phyloP scores from a whole-genome alignment of 30 jellyfish, hydroid and myxozoan genomes.

The Catostylus mosaicus region DNA sequence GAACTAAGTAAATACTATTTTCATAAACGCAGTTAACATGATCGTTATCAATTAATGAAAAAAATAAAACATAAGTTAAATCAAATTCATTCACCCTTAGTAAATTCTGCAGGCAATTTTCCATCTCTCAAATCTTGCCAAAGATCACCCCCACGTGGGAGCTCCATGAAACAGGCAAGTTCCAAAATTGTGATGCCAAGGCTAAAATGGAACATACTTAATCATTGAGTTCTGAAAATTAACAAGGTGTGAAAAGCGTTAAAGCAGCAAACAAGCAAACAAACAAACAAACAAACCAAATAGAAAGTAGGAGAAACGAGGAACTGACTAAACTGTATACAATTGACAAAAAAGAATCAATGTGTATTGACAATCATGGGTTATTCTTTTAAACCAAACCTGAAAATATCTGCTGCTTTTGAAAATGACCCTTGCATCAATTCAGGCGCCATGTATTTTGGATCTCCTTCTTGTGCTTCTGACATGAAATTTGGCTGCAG shows the following conservation, averaged over 20 bases:
- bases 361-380: no score
- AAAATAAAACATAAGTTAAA: neutral
- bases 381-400: no score
- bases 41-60: no score
- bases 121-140: conserved; percentile 88
- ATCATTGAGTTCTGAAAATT: neutral
- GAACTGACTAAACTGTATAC: no score
- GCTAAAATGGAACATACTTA: conserved; percentile 41
- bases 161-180: conserved; percentile 81
- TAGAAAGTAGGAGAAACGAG: no score
- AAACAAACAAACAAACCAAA: neutral
- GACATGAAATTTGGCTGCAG: conserved; percentile 51
- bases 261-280: neutral
- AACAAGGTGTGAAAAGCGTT: neutral
- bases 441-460: conserved; percentile 96
- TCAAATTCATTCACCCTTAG: no score
- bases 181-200: conserved; percentile 91
- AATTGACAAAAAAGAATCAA: no score
- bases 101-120: conserved; percentile 72
- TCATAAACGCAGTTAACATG: no score
- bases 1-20: no score
- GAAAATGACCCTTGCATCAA: conserved; percentile 83
- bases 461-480: conserved; percentile 95
- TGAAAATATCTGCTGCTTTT: conserved; percentile 86
- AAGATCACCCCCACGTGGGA: conserved; percentile 84